Conservation (phyloP, 2,113 vertebrate species). For the Cyanoliseus patagonus region DNA sequence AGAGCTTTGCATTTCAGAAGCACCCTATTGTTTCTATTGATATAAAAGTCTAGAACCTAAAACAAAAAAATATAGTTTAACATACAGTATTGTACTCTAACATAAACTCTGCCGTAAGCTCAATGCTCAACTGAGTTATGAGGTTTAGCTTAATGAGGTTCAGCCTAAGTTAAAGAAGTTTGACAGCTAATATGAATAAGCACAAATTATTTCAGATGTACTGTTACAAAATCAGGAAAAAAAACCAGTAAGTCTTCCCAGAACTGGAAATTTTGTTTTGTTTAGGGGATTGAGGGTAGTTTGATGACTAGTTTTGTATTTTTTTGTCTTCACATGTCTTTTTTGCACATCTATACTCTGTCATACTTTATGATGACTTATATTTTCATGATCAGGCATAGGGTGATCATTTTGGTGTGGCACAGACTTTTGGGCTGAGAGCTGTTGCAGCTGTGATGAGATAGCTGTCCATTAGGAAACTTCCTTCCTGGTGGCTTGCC, state of each 20-base stretch:
- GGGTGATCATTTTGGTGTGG: neutral
- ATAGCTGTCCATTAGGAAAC: neutral
- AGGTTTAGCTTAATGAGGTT: neutral
- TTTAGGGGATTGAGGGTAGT: neutral
- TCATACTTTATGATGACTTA: neutral
- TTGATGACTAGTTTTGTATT: neutral
- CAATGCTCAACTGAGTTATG: neutral
- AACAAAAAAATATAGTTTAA: neutral
- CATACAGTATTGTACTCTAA: neutral
- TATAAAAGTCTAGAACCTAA: neutral
- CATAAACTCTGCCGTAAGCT: neutral
- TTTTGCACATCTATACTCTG: neutral
- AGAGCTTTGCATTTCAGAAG: neutral
- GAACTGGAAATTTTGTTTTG: neutral
- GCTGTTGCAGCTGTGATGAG: neutral
- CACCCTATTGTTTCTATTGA: neutral
- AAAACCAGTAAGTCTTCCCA: neutral
- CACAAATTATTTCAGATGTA: neutral
- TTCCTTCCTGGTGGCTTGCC: neutral
- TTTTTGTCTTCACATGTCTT: neutral
- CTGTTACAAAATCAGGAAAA: neutral
- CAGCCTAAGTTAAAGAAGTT: neutral
- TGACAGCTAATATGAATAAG: neutral
- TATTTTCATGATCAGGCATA: neutral
- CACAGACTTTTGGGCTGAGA: neutral